Evolutionary conservation across 2,888 invertebrate genomes (phyloP).

Genomic region (Phengaris alcon): DNA sequence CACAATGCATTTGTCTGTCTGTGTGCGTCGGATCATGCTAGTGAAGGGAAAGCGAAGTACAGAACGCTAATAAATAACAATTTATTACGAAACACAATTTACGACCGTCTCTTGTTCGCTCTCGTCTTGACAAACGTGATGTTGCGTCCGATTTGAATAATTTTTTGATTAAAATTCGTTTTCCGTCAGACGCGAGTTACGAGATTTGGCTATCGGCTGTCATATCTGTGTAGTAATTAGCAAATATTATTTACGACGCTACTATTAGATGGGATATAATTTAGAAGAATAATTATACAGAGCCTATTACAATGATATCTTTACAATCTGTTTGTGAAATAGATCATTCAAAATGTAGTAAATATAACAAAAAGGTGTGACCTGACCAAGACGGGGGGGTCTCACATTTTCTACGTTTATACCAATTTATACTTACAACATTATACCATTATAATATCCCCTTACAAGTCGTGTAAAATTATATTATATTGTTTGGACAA

Average conservation of each 20-base stretch:
- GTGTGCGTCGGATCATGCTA: conserved; percentile 45
- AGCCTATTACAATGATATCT: not conserved
- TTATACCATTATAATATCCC: not conserved
- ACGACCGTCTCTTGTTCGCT: conserved; percentile 10
- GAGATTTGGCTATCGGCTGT: conserved; percentile 30
- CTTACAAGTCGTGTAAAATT: too few relatives aligned
- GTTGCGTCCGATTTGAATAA: conserved; percentile 13
- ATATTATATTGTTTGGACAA: too few relatives aligned
- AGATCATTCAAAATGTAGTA: not conserved
- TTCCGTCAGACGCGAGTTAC: conserved; percentile 12
- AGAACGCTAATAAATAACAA: not conserved
- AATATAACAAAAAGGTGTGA: not conserved
- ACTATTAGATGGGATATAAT: not conserved
- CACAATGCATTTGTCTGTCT: conserved; percentile 31
- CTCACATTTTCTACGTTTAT: not conserved
- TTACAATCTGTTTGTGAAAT: not conserved
- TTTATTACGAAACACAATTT: conserved; percentile 13
- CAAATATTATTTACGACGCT: not conserved
- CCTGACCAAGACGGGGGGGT: not conserved
- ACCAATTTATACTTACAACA: not conserved
- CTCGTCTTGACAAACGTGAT: not conserved
- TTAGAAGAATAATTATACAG: not conserved
- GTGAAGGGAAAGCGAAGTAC: conserved; percentile 23
- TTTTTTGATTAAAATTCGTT: conserved; percentile 21
- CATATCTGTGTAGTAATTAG: not conserved